Evolutionary conservation across 2,113 vertebrate species (phyloP).

Genomic region (Ramphastos sulfuratus): DNA sequence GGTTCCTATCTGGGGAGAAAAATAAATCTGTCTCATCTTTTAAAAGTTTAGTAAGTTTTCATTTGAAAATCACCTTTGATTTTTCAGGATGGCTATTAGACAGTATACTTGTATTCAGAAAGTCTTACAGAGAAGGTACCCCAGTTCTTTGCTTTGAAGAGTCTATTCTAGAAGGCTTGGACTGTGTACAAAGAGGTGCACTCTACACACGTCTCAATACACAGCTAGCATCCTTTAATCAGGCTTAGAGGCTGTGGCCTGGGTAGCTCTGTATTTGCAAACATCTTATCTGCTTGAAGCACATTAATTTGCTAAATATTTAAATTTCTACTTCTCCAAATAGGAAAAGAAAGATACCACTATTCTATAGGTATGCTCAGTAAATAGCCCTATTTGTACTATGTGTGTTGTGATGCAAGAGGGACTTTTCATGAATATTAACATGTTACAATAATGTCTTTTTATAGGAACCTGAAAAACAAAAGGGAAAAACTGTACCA

Average conservation of each 20-base stretch:
- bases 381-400: background rate
- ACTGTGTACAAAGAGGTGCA: too few relatives aligned
- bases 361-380: background rate
- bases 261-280: background rate
- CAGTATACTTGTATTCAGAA: background rate
- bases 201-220: background rate
- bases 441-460: background rate
- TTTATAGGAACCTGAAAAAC: slow-evolving; percentile 89
- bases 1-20: background rate
- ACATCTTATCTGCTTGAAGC: background rate
- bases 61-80: background rate
- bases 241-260: accelerated
- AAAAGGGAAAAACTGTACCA: slow-evolving; percentile 82
- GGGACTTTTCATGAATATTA: background rate
- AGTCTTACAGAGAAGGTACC: background rate
- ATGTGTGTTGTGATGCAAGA: background rate
- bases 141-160: background rate
- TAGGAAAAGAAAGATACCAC: background rate
- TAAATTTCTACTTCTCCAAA: background rate
- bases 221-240: background rate
- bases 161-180: background rate
- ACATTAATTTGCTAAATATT: background rate
- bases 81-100: background rate
- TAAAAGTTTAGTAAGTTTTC: background rate
- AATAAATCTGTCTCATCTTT: background rate